Conservation (phyloP, 1,140 invertebrate genomes). For the Lutraria rhynchaena region DNA sequence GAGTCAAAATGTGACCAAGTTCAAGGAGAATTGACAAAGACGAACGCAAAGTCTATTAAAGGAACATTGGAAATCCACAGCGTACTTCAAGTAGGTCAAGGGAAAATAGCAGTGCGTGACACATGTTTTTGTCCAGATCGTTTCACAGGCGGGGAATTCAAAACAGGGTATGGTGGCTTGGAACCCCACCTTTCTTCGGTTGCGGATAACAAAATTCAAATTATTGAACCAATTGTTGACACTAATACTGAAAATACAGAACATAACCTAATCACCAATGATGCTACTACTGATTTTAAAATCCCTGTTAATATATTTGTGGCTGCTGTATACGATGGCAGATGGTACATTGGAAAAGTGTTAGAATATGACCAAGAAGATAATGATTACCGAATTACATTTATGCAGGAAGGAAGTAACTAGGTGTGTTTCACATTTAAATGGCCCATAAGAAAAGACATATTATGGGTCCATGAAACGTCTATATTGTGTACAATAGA, state of each 20-base stretch:
- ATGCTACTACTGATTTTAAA: background rate
- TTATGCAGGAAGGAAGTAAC: background rate
- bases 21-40: background rate
- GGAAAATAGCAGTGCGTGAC: background rate
- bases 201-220: background rate
- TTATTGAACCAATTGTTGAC: too few species aligned
- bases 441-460: conserved; percentile 15
- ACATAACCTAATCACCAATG: background rate
- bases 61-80: conserved; percentile 5
- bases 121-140: conserved; percentile 17
- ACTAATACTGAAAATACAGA: background rate
- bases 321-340: background rate
- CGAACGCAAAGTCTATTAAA: conserved; percentile 14
- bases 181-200: too few species aligned
- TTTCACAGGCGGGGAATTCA: background rate
- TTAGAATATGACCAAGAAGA: background rate
- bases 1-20: conserved; percentile 10
- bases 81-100: background rate
- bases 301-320: background rate
- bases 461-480: background rate
- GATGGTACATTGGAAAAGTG: background rate
- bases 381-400: background rate
- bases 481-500: background rate
- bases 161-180: background rate
- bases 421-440: conserved; percentile 31